Evolutionary conservation across 2,888 invertebrate genomes (phyloP).

Genomic region (Leucoma salicis): DNA sequence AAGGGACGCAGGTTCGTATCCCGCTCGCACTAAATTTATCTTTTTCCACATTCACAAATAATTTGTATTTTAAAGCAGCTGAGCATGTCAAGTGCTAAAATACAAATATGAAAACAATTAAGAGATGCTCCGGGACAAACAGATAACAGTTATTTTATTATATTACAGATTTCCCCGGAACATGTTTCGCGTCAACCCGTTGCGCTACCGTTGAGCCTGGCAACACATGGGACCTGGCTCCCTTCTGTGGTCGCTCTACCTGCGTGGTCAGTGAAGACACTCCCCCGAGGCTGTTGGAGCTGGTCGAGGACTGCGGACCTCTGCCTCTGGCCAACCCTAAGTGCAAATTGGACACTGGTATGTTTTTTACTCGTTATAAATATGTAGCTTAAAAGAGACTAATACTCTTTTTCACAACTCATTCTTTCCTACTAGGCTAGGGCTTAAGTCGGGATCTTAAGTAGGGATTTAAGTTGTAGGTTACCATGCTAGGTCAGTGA

Average conservation of each 20-base stretch:
- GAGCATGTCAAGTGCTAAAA: too few relatives aligned
- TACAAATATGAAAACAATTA: too few relatives aligned
- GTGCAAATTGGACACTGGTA: slow-evolving; percentile 89
- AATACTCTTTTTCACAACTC: too few relatives aligned
- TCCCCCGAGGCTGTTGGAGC: slow-evolving; percentile 88
- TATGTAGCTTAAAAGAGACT: not conserved
- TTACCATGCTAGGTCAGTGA: too few relatives aligned
- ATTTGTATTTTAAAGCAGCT: too few relatives aligned
- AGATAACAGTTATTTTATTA: slow-evolving; percentile 1
- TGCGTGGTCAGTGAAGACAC: slow-evolving; percentile 91
- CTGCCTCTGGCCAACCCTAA: slow-evolving; percentile 93
- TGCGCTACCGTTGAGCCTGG: slow-evolving; percentile 94
- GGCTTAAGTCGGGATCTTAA: too few relatives aligned
- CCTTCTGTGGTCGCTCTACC: slow-evolving; percentile 95
- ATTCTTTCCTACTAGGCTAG: too few relatives aligned
- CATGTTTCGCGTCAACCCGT: slow-evolving; percentile 94
- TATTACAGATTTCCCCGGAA: slow-evolving; percentile 90
- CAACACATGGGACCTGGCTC: slow-evolving; percentile 92
- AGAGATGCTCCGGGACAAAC: too few relatives aligned
- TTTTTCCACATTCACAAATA: too few relatives aligned
- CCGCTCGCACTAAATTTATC: too few relatives aligned
- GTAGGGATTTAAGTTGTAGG: too few relatives aligned
- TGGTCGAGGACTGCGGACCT: slow-evolving; percentile 95
- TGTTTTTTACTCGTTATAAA: slow-evolving; percentile 11
- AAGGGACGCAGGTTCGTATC: too few relatives aligned